Evolutionary conservation across 2,888 invertebrate genomes (phyloP).

Genomic region (Nephrotoma appendiculata): DNA sequence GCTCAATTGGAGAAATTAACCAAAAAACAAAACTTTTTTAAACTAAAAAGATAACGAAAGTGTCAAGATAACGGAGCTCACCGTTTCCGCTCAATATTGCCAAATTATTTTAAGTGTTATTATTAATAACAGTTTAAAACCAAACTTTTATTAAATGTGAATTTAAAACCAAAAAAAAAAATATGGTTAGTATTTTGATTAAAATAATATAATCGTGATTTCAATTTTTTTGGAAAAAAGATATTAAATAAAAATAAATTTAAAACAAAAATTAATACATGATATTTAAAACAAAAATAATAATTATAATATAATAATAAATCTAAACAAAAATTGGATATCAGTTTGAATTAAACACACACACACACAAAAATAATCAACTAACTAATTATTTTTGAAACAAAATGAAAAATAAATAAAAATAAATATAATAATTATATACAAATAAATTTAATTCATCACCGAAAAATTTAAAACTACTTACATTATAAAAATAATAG

Average conservation of each 20-base stretch:
- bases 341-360: not conserved
- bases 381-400: not conserved
- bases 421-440: not conserved
- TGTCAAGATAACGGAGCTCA: not conserved
- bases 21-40: not conserved
- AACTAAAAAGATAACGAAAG: not conserved
- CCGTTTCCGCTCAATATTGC: not conserved
- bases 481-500: not conserved
- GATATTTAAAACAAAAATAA: not conserved
- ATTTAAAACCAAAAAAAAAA: not conserved
- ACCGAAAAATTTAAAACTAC: constrained; percentile 2
- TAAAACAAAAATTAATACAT: not conserved
- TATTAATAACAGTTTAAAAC: not conserved
- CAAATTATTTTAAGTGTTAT: not conserved
- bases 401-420: not conserved
- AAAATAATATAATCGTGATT: not conserved
- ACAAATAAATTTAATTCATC: constrained; percentile 6
- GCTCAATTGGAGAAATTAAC: not conserved
- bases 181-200: not conserved
- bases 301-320: not conserved
- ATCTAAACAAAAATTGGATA: not conserved
- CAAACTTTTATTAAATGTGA: not conserved
- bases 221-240: not conserved
- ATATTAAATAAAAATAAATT: not conserved
- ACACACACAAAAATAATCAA: not conserved